Percentiles rank a stretch among this genome's conserved stretches.
Conservation (phyloP, 2,888 invertebrate genomes). For the Mythimna lalbum region DNA sequence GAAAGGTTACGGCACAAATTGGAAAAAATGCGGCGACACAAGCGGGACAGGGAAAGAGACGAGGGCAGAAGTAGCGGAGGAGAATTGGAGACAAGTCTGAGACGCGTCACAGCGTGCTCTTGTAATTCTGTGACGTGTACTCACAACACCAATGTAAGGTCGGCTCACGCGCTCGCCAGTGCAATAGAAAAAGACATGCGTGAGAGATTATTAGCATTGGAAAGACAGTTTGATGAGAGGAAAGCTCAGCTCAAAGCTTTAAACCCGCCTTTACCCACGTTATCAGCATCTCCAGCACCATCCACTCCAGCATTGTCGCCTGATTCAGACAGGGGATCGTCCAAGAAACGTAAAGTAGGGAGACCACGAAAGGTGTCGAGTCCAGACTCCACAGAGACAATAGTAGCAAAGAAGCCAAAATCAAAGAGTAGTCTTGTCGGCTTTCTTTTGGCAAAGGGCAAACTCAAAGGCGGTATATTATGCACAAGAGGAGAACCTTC, state of each 20-base stretch:
- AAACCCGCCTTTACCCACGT: conserved; percentile 88
- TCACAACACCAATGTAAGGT: conserved; percentile 82
- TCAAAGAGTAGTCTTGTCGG: conserved; percentile 92
- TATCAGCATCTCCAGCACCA: conserved; percentile 84
- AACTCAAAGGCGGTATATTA: conserved; percentile 89
- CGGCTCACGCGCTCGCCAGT: conserved; percentile 92
- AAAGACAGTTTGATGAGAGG: conserved; percentile 95
- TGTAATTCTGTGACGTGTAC: conserved; percentile 78
- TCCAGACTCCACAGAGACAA: conserved; percentile 93
- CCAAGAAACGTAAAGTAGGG: conserved; percentile 95
- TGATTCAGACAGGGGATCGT: conserved; percentile 89
- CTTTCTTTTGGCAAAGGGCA: conserved; percentile 92
- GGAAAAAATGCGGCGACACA: conserved; percentile 86
- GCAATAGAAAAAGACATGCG: conserved; percentile 96
- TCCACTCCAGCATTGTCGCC: conserved; percentile 87
- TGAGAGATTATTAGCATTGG: conserved; percentile 94
- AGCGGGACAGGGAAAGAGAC: conserved; percentile 82
- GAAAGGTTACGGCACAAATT: conserved; percentile 84
- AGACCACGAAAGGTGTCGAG: conserved; percentile 94
- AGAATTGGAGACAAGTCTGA: conserved; percentile 83
- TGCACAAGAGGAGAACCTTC: conserved; percentile 90
- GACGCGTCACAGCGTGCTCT: conserved; percentile 83
- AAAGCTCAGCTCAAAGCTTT: conserved; percentile 95
- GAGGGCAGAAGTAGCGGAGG: conserved; percentile 77
- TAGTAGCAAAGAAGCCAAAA: conserved; percentile 95